Conservation (phyloP, 1,140 invertebrate species). For the Campoletis sonorensis region DNA sequence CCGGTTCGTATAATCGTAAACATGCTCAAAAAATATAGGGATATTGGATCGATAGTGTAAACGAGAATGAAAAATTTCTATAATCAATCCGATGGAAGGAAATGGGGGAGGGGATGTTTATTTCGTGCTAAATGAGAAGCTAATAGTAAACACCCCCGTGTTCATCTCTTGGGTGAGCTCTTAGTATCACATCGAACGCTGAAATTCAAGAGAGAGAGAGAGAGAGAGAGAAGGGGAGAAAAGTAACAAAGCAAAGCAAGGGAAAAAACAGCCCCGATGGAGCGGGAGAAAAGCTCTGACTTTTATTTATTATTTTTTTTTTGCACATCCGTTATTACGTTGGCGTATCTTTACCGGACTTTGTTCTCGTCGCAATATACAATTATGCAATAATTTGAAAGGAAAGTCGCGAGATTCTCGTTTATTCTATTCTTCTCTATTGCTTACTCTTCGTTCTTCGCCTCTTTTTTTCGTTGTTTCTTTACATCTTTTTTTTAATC, state of each 20-base stretch:
- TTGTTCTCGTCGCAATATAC: slow-evolving; percentile 68
- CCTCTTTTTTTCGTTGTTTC: slow-evolving; percentile 46
- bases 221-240: slow-evolving; percentile 1
- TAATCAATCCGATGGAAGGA: background rate
- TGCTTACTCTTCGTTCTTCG: background rate
- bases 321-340: slow-evolving; percentile 67
- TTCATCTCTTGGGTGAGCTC: background rate
- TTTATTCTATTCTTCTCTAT: slow-evolving; percentile 56
- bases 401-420: slow-evolving; percentile 55
- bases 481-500: slow-evolving; percentile 36
- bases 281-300: background rate
- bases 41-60: background rate
- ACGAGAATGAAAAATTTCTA: background rate
- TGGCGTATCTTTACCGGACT: slow-evolving; percentile 62
- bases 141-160: background rate
- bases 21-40: too few species aligned
- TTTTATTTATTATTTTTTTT: slow-evolving; percentile 55
- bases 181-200: background rate
- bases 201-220: background rate
- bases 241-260: background rate
- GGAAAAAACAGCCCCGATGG: background rate
- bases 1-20: too few species aligned
- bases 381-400: slow-evolving; percentile 73
- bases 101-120: background rate
- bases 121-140: background rate